Evolutionary conservation across 2,888 invertebrate genomes (phyloP).

Genomic region (Hypercompe scribonia): DNA sequence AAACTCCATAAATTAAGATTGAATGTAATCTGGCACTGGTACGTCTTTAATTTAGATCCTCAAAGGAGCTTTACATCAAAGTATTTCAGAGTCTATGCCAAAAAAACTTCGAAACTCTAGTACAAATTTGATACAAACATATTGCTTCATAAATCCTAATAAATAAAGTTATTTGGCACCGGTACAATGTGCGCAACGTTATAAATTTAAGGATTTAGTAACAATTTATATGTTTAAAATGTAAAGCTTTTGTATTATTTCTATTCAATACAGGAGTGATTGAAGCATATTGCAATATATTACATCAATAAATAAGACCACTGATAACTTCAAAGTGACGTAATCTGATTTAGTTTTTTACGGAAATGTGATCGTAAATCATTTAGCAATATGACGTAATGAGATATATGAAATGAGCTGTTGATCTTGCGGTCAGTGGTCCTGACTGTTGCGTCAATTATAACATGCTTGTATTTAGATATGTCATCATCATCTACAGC

Average conservation of each 20-base stretch:
- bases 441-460: no score
- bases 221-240: conserved; percentile 51
- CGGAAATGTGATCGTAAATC: neutral
- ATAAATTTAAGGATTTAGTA: conserved; percentile 56
- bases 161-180: conserved; percentile 58
- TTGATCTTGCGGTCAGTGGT: no score
- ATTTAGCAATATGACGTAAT: no score
- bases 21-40: conserved; percentile 37
- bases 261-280: conserved; percentile 31
- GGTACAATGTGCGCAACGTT: conserved; percentile 43
- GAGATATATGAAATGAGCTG: no score
- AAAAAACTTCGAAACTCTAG: conserved; percentile 43
- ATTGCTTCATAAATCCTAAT: conserved; percentile 55
- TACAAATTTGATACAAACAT: conserved; percentile 48
- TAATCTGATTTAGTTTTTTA: neutral
- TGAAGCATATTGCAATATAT: conserved; percentile 18
- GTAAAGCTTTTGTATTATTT: conserved; percentile 35
- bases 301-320: conserved; percentile 14
- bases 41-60: conserved; percentile 40
- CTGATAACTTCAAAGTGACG: conserved; percentile 1
- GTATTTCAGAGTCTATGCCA: conserved; percentile 38
- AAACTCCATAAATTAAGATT: conserved; percentile 24
- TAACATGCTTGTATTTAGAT: no score
- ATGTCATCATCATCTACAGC: no score
- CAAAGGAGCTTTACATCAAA: conserved; percentile 35